phyloP scores from a whole-genome alignment of 2,113 vertebrate genomes.

The Microcebus tavaratra region DNA sequence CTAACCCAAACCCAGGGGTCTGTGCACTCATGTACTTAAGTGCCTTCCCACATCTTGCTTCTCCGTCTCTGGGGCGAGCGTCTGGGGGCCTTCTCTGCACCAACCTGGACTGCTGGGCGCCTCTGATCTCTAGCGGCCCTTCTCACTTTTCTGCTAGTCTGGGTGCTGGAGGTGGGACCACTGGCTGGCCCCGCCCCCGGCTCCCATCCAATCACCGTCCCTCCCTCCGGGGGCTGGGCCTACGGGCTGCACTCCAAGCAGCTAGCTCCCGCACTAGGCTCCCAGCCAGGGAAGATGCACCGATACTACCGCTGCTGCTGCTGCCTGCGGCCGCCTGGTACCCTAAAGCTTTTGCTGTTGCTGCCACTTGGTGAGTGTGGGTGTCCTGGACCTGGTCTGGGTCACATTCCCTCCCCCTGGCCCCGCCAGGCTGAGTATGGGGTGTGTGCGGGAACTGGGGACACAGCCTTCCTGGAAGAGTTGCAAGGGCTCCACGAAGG shows the following conservation, averaged over 20 bases:
- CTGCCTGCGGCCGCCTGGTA: not conserved
- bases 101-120: not conserved
- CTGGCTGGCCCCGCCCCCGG: not conserved
- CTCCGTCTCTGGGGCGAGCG: not conserved
- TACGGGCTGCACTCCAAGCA: not conserved
- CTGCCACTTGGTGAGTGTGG: constrained; percentile 67
- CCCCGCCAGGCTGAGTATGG: not conserved
- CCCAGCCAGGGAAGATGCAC: constrained; percentile 56
- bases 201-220: constrained; percentile 60
- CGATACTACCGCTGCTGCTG: not conserved
- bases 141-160: not conserved
- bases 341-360: constrained; percentile 60
- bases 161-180: not conserved
- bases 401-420: not conserved
- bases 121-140: not conserved
- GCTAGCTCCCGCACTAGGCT: constrained; percentile 58
- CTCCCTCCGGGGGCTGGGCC: constrained; percentile 46
- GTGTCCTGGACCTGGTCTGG: not conserved
- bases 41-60: not conserved
- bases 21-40: not conserved
- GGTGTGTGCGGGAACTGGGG: not conserved
- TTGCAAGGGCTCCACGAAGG: not conserved
- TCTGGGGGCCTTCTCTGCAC: not conserved
- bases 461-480: not conserved
- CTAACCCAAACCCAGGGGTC: not conserved